Evolutionary conservation across 1,140 invertebrate species (phyloP).

Genomic region (Colletes latitarsis): DNA sequence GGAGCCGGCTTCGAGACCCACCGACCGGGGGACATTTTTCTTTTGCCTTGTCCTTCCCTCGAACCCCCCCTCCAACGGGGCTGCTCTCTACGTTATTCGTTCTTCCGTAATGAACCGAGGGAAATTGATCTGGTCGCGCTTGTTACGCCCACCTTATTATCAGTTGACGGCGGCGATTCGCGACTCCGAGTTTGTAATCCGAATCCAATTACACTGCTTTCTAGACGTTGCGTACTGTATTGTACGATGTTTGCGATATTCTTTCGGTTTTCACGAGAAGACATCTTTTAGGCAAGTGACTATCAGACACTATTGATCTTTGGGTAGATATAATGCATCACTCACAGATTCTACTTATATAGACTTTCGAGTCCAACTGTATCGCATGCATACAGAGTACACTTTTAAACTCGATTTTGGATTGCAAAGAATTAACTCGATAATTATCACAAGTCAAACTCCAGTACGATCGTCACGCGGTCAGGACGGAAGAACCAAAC

Average conservation of each 20-base stretch:
- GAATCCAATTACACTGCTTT: constrained; percentile 18
- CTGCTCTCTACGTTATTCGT: background rate
- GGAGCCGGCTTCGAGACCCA: background rate
- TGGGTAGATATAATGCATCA: too few relatives aligned
- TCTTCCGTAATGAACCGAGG: constrained; percentile 38
- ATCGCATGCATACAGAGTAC: too few relatives aligned
- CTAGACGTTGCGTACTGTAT: background rate
- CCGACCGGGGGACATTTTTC: constrained; percentile 9
- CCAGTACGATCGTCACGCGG: too few relatives aligned
- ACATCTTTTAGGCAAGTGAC: too few relatives aligned
- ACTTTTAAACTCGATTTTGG: too few relatives aligned
- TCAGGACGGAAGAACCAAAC: too few relatives aligned
- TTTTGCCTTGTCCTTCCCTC: background rate
- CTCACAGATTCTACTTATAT: too few relatives aligned
- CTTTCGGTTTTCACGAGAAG: background rate
- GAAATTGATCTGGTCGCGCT: constrained; percentile 43
- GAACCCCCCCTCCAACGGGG: background rate
- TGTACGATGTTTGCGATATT: background rate
- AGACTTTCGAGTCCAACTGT: too few relatives aligned
- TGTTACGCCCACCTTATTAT: constrained; percentile 23
- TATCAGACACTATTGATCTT: too few relatives aligned
- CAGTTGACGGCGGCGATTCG: constrained; percentile 3
- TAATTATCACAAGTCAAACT: too few relatives aligned
- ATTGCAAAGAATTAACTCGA: too few relatives aligned
- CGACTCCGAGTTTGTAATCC: background rate